These are phyloP conservation scores for Brachypalpus laphriformis DNA, from an alignment of 2,888 invertebrate species.

Conservation along the genomic window DNA sequence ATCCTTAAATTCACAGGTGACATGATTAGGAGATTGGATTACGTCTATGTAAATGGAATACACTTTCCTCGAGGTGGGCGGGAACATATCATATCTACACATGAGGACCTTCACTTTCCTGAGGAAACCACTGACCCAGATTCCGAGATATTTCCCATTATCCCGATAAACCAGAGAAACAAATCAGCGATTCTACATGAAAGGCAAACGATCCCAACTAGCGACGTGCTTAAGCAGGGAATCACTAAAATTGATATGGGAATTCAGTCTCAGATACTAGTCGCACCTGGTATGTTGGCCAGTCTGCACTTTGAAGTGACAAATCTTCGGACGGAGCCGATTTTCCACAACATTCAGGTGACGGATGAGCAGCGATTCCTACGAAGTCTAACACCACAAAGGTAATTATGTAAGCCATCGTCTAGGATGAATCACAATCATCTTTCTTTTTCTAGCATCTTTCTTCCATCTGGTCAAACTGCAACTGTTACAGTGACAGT, in stretches of 20 bases:
- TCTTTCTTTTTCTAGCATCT: slow-evolving; percentile 76
- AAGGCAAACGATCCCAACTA: slow-evolving; percentile 44
- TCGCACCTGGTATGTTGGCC: slow-evolving; percentile 80
- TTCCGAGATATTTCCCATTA: slow-evolving; percentile 80
- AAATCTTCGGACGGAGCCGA: slow-evolving; percentile 86
- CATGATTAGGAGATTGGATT: slow-evolving; percentile 79
- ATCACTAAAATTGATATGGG: slow-evolving; percentile 83
- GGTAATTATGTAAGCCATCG: slow-evolving; percentile 75
- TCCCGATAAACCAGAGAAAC: slow-evolving; percentile 75
- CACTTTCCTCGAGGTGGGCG: slow-evolving; percentile 46
- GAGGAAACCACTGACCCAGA: slow-evolving; percentile 76
- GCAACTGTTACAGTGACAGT: slow-evolving; percentile 85
- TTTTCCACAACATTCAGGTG: slow-evolving; percentile 85
- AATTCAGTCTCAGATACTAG: slow-evolving; percentile 83
- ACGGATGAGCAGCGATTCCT: slow-evolving; percentile 85
- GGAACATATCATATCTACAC: slow-evolving; percentile 64
- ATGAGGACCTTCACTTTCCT: slow-evolving; percentile 78
- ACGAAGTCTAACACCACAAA: slow-evolving; percentile 84
- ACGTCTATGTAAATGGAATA: slow-evolving; percentile 76
- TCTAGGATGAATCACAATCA: neutral
- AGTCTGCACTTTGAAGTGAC: slow-evolving; percentile 88
- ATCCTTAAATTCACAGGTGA: slow-evolving; percentile 76
- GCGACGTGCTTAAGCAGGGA: slow-evolving; percentile 77
- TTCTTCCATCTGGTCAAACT: slow-evolving; percentile 83
- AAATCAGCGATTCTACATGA: slow-evolving; percentile 43